These are phyloP conservation scores for Coelogynopora nodosa DNA, from an alignment of 2,888 invertebrate genomes.

Conservation along the genomic window DNA sequence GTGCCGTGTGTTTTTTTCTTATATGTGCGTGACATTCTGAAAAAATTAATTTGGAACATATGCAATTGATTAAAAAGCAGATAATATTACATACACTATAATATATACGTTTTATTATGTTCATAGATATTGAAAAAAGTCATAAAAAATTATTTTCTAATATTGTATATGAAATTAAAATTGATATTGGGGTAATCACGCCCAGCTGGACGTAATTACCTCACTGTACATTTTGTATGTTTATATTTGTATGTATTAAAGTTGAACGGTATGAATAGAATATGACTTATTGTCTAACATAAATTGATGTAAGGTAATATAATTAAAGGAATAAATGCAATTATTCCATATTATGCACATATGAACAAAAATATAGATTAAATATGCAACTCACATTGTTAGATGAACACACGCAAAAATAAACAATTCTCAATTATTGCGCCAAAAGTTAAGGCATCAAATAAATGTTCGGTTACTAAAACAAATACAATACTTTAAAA, in stretches of 20 bases:
- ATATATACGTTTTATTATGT: neutral
- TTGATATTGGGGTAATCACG: constrained; percentile 10
- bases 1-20: neutral
- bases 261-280: neutral
- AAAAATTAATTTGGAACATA: neutral
- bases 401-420: constrained; percentile 5
- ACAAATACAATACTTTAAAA: neutral
- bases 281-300: constrained; percentile 28
- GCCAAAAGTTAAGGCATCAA: constrained; percentile 17
- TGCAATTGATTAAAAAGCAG: neutral
- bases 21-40: neutral
- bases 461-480: neutral
- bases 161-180: neutral
- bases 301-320: neutral
- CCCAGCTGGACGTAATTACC: constrained; percentile 12
- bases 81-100: neutral
- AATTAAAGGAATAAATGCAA: constrained; percentile 20
- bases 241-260: constrained; percentile 3
- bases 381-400: neutral
- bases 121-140: neutral
- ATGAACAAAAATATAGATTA: neutral
- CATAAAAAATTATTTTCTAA: neutral
- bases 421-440: neutral
- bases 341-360: neutral
- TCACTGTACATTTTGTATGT: neutral